Evolutionary conservation across 1,140 invertebrate species (phyloP), one percentile per base, ranked within the genome.

Genomic region (Nylanderia fulva): DNA sequence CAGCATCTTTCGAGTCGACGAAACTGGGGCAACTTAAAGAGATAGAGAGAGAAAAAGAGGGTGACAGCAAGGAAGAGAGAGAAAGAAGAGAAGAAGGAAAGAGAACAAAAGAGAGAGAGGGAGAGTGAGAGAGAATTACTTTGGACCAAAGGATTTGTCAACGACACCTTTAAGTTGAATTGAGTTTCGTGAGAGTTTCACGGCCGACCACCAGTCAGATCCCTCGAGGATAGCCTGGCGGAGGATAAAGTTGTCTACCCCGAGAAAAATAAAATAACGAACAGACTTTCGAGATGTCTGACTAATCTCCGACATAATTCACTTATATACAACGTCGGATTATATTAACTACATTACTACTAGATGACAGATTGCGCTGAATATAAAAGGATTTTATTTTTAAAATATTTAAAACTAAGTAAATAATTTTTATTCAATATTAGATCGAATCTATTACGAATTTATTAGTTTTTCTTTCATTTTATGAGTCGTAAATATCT

Each of bases 91-190:
- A 0, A 48, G 45, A 18, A 0, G 6, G 45, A 5, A 4, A 48
- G 45, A 18, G 15, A 4, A 15, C 15, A 2, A 15, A 3, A 48
- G 45, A 48, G 45, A 48, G 15, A 42, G 39, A 42, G 39, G 11
- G 9, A 42, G 39, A 42, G 3, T 18, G 5, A 18, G 13, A 48
- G 45, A 48, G 5, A 48, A 48, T 15, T 24, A 72, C 63, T 21
- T 60, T 36, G 52, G 60, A 42, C 21, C 36, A n/a, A 71, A 58
- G 52, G 27, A 24, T 82, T 82, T 71, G 77, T 45, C 66, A 71
- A 58, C 36, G 48, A 7, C 21, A 45, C 13, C 52, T 82, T 82
- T 27, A 82, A 71, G 52, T 60, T 82, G 52, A 82, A 72, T 82
- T 29, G 66, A 82, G 66, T 82, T 79, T 54, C 36, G 27, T 52